Conservation (phyloP, 2,113 vertebrate genomes). For the Nematolebias whitei region DNA sequence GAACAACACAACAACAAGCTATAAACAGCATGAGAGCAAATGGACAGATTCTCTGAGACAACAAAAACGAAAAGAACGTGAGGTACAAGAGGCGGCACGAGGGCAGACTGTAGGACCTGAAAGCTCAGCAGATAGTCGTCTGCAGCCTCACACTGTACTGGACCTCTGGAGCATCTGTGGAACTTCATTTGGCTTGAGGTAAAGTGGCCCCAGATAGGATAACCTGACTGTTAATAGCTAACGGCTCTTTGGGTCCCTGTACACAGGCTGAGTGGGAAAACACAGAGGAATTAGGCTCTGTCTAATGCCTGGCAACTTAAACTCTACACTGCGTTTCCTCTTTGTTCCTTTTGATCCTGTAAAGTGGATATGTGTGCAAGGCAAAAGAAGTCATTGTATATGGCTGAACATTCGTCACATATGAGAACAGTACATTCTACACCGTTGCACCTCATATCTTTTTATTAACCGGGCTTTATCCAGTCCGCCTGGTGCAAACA, state of each 20-base stretch:
- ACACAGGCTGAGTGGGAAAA: slow-evolving; percentile 38
- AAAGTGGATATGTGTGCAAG: not conserved
- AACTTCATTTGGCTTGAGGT: slow-evolving; percentile 50
- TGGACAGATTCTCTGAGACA: slow-evolving; percentile 25
- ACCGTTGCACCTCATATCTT: not conserved
- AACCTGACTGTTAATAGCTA: slow-evolving; percentile 48
- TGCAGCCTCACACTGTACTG: slow-evolving; percentile 33
- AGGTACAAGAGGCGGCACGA: slow-evolving; percentile 53
- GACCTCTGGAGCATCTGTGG: slow-evolving; percentile 27
- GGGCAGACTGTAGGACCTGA: slow-evolving; percentile 39
- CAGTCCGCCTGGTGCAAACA: not conserved
- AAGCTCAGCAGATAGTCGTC: slow-evolving; percentile 38
- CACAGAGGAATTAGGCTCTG: slow-evolving; percentile 27
- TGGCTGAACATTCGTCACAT: not conserved
- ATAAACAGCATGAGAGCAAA: not conserved
- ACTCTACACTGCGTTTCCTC: slow-evolving; percentile 1
- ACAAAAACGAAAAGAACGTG: slow-evolving; percentile 20
- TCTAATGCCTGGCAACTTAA: slow-evolving; percentile 43
- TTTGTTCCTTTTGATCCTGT: not conserved
- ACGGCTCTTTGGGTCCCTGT: slow-evolving; percentile 44
- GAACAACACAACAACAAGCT: slow-evolving; percentile 23
- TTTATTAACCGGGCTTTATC: not conserved
- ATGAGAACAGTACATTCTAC: not conserved
- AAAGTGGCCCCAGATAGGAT: slow-evolving; percentile 49
- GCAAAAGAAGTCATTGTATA: not conserved